Evolutionary conservation across 2,113 vertebrate species (phyloP).

Genomic region (Datnioides undecimradiatus): DNA sequence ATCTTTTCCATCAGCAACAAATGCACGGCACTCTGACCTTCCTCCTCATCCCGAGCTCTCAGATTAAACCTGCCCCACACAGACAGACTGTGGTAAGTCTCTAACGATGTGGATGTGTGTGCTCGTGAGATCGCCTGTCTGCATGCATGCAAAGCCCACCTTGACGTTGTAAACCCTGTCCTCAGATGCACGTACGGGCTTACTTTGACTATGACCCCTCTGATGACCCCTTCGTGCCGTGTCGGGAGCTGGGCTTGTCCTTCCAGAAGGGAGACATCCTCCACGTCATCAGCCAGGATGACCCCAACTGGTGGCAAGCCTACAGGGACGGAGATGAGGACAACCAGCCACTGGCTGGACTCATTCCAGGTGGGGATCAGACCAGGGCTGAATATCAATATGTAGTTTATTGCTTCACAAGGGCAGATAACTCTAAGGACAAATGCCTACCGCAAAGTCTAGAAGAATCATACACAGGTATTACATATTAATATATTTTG

Average conservation of each 20-base stretch:
- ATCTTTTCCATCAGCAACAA: conserved; percentile 86
- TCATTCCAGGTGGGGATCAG: conserved; percentile 90
- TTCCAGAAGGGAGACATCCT: conserved; percentile 98
- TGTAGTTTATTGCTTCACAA: conserved; percentile 20
- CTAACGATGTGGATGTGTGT: background rate
- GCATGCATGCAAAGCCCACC: conserved; percentile 6
- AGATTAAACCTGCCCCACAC: conserved; percentile 87
- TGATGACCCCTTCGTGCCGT: conserved; percentile 95
- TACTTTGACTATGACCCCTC: conserved; percentile 97
- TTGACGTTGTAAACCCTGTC: conserved; percentile 40
- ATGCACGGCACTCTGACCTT: conserved; percentile 97
- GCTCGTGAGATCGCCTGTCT: background rate
- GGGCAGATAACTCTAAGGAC: conserved; percentile 6
- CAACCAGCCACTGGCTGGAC: conserved; percentile 94
- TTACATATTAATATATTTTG: background rate
- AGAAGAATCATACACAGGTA: background rate
- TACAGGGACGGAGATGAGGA: conserved; percentile 97
- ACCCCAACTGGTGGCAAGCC: conserved; percentile 98
- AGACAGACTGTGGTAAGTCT: conserved; percentile 95
- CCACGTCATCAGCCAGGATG: conserved; percentile 96
- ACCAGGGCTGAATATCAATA: background rate
- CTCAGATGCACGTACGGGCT: conserved; percentile 93
- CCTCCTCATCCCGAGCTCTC: conserved; percentile 93
- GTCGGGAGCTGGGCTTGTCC: conserved; percentile 93
- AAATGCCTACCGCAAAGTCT: background rate